Evolutionary conservation across 2,113 vertebrate species (phyloP).

Genomic region (Sylvicapra grimmia): DNA sequence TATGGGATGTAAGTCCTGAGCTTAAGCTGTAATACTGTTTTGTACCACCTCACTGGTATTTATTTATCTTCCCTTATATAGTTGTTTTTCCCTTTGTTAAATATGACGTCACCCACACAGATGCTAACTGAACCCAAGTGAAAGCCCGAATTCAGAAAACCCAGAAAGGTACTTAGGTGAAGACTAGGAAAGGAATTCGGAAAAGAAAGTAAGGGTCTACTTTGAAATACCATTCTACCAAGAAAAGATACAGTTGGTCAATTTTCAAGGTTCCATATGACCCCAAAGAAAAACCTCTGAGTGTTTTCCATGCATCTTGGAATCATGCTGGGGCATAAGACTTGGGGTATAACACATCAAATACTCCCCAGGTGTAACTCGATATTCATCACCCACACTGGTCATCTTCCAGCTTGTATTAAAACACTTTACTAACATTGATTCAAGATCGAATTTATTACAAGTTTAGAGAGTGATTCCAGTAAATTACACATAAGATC

Average conservation of each 20-base stretch:
- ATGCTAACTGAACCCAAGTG: background rate
- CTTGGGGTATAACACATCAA: background rate
- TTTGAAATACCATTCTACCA: background rate
- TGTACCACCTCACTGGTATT: background rate
- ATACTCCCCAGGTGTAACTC: background rate
- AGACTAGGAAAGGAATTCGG: background rate
- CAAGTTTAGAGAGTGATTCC: background rate
- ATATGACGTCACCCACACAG: background rate
- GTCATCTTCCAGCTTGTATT: background rate
- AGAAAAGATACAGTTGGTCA: background rate
- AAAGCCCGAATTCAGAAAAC: background rate
- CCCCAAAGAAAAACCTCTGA: background rate
- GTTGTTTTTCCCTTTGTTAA: background rate
- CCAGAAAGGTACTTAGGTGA: background rate
- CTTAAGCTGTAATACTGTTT: background rate
- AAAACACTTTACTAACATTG: background rate
- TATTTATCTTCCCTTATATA: background rate
- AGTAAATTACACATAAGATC: background rate
- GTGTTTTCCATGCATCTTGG: background rate
- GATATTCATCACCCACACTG: background rate
- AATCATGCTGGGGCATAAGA: background rate
- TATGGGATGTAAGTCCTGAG: accelerated
- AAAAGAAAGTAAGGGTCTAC: background rate
- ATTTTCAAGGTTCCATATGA: background rate
- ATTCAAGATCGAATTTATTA: background rate